Evolutionary conservation across 35 echinoderm and acorn worm genomes (phyloP).

Genomic region (Ptychodera flava): DNA sequence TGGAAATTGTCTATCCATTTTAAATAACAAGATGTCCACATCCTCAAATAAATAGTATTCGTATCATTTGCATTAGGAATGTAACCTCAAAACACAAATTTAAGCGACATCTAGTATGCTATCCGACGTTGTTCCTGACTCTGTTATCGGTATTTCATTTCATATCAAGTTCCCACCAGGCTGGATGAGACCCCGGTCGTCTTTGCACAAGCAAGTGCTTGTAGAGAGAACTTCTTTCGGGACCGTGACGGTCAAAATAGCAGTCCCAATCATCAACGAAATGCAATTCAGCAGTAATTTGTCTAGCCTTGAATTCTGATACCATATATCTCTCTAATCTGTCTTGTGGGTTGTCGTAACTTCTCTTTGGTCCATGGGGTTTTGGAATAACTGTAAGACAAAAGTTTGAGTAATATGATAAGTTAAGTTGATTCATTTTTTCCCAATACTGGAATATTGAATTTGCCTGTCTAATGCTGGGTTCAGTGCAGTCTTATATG

Average conservation of each 20-base stretch:
- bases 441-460: too few species aligned
- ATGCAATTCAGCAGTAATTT: background rate
- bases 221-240: background rate
- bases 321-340: background rate
- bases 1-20: too few species aligned
- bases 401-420: background rate
- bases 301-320: background rate
- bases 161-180: background rate
- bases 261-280: background rate
- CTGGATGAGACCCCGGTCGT: background rate
- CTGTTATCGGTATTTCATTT: too few species aligned
- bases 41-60: too few species aligned
- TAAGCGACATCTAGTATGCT: too few species aligned
- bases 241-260: background rate
- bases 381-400: background rate
- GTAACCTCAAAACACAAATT: too few species aligned
- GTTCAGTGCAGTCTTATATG: too few species aligned
- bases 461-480: too few species aligned
- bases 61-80: too few species aligned
- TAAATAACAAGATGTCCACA: too few species aligned
- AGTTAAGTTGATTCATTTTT: too few species aligned
- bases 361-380: background rate
- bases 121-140: too few species aligned
- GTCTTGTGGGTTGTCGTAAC: background rate
- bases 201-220: background rate